These are phyloP conservation scores for Poecilobothrus nobilitatus DNA, from an alignment of 2,888 invertebrate genomes.

Conservation along the genomic window DNA sequence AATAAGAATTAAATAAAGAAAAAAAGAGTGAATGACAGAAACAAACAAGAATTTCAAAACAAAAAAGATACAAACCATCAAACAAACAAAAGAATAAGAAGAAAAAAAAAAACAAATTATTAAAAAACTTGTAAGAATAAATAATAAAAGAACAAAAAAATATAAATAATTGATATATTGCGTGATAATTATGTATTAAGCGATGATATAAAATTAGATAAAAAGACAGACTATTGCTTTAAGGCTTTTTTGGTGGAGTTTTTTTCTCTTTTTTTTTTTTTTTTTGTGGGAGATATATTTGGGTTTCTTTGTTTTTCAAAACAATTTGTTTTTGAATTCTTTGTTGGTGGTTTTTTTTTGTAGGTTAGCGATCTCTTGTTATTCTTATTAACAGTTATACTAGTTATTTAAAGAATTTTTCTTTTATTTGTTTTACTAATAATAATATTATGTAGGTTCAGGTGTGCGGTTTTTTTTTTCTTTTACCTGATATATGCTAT, in stretches of 20 bases:
- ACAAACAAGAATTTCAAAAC: background rate
- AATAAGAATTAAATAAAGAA: background rate
- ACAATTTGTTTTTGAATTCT: too few species aligned
- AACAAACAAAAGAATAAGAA: background rate
- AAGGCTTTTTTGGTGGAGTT: background rate
- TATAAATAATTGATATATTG: constrained; percentile 4
- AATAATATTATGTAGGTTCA: too few species aligned
- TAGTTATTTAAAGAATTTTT: too few species aligned
- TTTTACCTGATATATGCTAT: too few species aligned
- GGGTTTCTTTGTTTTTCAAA: too few species aligned
- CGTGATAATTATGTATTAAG: constrained; percentile 1
- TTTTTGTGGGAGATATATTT: too few species aligned
- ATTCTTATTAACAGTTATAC: too few species aligned
- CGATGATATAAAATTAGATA: background rate
- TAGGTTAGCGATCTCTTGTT: too few species aligned
- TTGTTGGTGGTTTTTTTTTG: too few species aligned
- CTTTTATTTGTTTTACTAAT: too few species aligned
- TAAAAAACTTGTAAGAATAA: background rate
- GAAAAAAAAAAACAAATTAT: background rate
- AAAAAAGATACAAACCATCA: background rate
- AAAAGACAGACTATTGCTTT: too few species aligned
- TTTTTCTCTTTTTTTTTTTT: background rate
- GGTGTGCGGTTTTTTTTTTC: too few species aligned
- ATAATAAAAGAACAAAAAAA: background rate
- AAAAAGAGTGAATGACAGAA: background rate